Base-by-base conservation (phyloP, 2,888 invertebrate genomes). In the Graphium colonna region DNA sequence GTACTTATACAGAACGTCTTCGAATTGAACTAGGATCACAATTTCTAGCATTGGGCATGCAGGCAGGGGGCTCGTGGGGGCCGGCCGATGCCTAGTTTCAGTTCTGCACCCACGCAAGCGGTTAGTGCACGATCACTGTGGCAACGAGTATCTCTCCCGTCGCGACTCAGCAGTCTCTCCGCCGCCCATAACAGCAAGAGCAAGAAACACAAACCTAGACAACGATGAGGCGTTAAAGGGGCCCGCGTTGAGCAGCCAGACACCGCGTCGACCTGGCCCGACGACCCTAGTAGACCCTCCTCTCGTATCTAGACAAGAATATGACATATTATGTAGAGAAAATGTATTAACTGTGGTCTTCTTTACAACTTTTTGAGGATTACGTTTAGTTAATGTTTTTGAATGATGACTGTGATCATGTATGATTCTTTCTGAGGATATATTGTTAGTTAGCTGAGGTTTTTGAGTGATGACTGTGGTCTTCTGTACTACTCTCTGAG, bases 181-280 rank as follows among this genome's bases (percentile, higher is more conserved):
- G 66, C 67, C 54, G 75, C 75, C 62, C 84, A 68, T 63, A 86
- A 65, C 66, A 84, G 67, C 69, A 90, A 68, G 67, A 89, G 71
- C 60, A 88, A 73, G 59, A 89, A 74, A 67, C 84, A 90, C 90
- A 90, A 90, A 90, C 90, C 90, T 90, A 90, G 68, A 73, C 90
- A 90, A 62, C 71, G 76, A 65, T 80, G 82, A 1, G 82, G 75
- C 9, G 84, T 71, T 33, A 73, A 71, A n/a, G 85, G 68, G 18
- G 82, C 76, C 60, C 66, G 74, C 3, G 80, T 79, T 4, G 77
- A 64, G 67, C 90, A 90, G 2, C 87, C 87, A 51, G 71, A 72
- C 65, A 68, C 75, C 45, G 73, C 64, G 48, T 59, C 69, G 41
- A 68, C 73, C 41, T 45, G 7, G 12, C 43, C 48, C 0, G 49